Evolutionary conservation across 2,797 vertebrate species (phyloP).

Genomic region (Silurus aristotelis): DNA sequence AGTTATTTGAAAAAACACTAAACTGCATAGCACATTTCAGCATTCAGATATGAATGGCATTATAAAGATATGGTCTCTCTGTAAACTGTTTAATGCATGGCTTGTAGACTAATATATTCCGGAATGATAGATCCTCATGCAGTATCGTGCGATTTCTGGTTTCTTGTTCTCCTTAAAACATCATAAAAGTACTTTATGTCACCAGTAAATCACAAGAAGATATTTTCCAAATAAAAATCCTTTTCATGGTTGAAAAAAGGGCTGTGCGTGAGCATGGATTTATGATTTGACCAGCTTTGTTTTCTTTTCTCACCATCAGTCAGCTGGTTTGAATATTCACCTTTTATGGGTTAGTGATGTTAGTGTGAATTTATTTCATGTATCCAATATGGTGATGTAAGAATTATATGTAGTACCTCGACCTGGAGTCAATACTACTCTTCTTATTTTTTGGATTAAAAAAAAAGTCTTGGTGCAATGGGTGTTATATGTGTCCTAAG

Average conservation of each 20-base stretch:
- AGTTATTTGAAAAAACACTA: neutral
- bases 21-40: neutral
- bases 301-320: neutral
- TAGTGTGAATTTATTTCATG: neutral
- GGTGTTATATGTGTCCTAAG: neutral
- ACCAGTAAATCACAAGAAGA: conserved; percentile 12
- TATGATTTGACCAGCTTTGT: neutral
- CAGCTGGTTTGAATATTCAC: neutral
- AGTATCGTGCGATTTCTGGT: neutral
- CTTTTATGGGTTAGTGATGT: conserved; percentile 8
- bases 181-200: conserved; percentile 17
- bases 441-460: neutral
- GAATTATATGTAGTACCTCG: too few species aligned
- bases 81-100: conserved; percentile 20
- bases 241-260: conserved; percentile 13
- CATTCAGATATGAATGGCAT: neutral
- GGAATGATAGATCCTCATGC: neutral
- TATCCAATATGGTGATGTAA: too few species aligned
- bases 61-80: neutral
- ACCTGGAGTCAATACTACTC: too few species aligned
- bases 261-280: neutral
- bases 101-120: conserved; percentile 18
- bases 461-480: neutral
- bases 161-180: neutral
- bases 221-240: conserved; percentile 1